Evolutionary conservation across 2,797 vertebrate species (phyloP).

Genomic region (Rhynchotus rufescens): DNA sequence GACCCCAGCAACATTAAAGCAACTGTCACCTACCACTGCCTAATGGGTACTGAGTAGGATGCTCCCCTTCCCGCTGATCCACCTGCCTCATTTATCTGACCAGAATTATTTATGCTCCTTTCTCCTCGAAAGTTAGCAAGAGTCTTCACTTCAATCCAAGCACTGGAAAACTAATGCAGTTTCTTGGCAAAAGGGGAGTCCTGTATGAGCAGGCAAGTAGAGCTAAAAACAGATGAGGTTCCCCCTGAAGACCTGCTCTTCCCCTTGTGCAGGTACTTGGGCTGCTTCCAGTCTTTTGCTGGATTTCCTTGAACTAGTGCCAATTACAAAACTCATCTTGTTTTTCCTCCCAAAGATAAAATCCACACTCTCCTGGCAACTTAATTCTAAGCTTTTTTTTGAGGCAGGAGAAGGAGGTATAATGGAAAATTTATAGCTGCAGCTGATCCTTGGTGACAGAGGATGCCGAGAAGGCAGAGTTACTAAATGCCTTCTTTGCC

Average conservation of each 20-base stretch:
- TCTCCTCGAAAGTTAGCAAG: background rate
- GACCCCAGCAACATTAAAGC: background rate
- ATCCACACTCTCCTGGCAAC: background rate
- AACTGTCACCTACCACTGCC: background rate
- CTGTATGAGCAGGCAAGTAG: background rate
- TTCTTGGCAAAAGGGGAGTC: background rate
- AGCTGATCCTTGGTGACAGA: too few species aligned
- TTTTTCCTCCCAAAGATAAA: slow-evolving; percentile 2
- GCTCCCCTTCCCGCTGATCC: background rate
- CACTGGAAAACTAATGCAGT: background rate
- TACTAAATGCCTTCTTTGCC: too few species aligned
- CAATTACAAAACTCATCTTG: slow-evolving; percentile 18
- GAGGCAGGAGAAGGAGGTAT: background rate
- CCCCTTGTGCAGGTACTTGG: background rate
- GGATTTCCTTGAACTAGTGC: slow-evolving; percentile 16
- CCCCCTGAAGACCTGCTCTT: background rate
- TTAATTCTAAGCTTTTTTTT: background rate
- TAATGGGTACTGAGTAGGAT: background rate
- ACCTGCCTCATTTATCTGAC: background rate
- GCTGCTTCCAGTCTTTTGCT: background rate
- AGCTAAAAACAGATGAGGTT: background rate
- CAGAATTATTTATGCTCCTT: background rate
- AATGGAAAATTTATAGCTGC: background rate
- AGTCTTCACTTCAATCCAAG: background rate
- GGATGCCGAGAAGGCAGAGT: too few species aligned